phyloP scores from a whole-genome alignment of 2,888 invertebrate genomes.

The Lithophane leautieri region DNA sequence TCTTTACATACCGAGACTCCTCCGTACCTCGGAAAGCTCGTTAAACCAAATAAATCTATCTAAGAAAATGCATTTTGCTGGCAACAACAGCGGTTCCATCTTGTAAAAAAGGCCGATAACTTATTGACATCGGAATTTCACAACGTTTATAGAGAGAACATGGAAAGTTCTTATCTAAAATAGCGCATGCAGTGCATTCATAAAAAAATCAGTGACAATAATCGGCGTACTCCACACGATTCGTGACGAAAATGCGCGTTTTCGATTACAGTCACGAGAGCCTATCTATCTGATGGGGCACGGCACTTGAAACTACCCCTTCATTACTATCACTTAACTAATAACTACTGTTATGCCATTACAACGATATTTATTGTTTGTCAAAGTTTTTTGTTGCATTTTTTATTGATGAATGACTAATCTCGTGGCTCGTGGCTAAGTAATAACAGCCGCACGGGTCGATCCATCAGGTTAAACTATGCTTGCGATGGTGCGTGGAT shows the following conservation, averaged over 20 bases:
- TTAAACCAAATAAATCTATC: too few relatives aligned
- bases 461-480: too few relatives aligned
- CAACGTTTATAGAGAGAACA: neutral
- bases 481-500: too few relatives aligned
- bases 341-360: conserved; percentile 75
- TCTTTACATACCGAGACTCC: too few relatives aligned
- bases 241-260: conserved; percentile 46
- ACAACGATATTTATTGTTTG: conserved; percentile 69
- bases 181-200: conserved; percentile 29
- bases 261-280: conserved; percentile 78
- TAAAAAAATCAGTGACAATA: conserved; percentile 39
- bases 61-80: too few relatives aligned
- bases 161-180: conserved; percentile 40
- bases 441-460: too few relatives aligned
- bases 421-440: too few relatives aligned
- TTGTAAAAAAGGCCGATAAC: too few relatives aligned
- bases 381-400: conserved; percentile 65
- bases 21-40: too few relatives aligned
- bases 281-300: conserved; percentile 79
- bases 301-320: conserved; percentile 76
- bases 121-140: neutral
- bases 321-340: conserved; percentile 80
- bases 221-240: conserved; percentile 42
- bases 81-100: too few relatives aligned
- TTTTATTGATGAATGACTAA: neutral